These are phyloP conservation scores for Gallinago paraguaiae DNA, from an alignment of 2,113 vertebrate genomes.

Conservation along the genomic window DNA sequence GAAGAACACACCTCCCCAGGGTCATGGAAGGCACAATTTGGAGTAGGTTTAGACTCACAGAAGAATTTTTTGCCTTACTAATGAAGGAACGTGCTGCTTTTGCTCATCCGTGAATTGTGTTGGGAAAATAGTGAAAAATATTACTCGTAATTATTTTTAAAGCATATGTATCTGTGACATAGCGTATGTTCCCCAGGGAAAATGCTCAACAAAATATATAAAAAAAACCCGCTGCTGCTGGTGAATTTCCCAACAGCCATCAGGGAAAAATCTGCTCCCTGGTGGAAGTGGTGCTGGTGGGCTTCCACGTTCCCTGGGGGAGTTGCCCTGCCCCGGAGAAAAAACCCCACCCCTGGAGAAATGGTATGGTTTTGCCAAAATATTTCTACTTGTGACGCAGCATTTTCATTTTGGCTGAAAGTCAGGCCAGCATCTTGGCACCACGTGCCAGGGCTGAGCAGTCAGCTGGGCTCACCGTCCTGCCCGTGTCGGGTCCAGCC, in stretches of 20 bases:
- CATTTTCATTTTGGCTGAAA: not conserved
- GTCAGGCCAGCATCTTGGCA: accelerated
- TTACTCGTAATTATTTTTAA: not conserved
- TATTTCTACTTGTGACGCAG: not conserved
- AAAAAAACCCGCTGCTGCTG: not conserved
- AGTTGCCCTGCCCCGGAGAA: not conserved
- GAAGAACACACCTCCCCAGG: not conserved
- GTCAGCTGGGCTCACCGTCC: accelerated
- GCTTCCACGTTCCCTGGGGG: not conserved
- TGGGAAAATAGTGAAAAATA: not conserved
- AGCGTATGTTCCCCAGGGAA: not conserved
- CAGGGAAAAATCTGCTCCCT: too few relatives aligned
- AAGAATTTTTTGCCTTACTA: not conserved
- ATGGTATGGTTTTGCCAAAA: not conserved
- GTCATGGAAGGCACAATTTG: not conserved
- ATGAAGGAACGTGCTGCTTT: not conserved
- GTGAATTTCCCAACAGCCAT: not conserved
- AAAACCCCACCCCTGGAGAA: not conserved
- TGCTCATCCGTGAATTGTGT: not conserved
- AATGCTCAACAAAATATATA: not conserved
- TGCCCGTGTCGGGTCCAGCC: accelerated
- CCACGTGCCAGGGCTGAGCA: accelerated
- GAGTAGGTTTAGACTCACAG: not conserved
- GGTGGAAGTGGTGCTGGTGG: not conserved
- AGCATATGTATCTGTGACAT: slow-evolving; percentile 13